These are phyloP conservation scores for Pachydiplax longipennis DNA, from an alignment of 2,888 invertebrate genomes.

Conservation along the genomic window DNA sequence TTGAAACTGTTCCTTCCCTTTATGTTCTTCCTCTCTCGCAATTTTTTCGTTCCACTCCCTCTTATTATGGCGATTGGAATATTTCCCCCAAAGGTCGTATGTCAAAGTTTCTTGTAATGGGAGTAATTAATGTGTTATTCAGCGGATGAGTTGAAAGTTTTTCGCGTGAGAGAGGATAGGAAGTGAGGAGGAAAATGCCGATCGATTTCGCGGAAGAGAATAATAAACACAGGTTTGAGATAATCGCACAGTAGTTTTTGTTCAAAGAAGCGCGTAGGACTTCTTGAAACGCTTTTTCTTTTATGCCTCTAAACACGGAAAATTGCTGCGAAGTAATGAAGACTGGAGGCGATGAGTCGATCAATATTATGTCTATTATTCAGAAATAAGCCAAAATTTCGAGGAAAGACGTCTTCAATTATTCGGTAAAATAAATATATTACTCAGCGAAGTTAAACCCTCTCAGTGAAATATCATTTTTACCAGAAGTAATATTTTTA, in stretches of 20 bases:
- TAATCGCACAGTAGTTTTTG: background rate
- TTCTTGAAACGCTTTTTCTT: background rate
- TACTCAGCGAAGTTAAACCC: too few species aligned
- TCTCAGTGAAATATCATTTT: too few species aligned
- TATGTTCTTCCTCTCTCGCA: background rate
- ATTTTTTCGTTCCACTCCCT: background rate
- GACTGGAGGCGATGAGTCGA: background rate
- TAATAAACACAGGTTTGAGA: background rate
- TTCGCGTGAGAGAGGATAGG: background rate
- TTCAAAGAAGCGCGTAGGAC: background rate
- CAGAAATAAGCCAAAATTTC: too few species aligned
- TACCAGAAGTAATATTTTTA: too few species aligned
- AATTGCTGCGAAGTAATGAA: background rate
- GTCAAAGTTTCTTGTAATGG: background rate
- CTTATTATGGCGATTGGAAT: background rate
- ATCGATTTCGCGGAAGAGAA: background rate
- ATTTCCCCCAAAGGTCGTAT: background rate
- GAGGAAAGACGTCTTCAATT: too few species aligned
- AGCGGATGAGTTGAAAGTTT: background rate
- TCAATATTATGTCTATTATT: too few species aligned
- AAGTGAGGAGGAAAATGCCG: background rate
- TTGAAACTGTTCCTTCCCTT: background rate
- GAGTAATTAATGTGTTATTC: background rate
- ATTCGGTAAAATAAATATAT: too few species aligned
- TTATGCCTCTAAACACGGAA: background rate